Evolutionary conservation across 2,888 invertebrate genomes (phyloP).

Genomic region (Altica lythri): DNA sequence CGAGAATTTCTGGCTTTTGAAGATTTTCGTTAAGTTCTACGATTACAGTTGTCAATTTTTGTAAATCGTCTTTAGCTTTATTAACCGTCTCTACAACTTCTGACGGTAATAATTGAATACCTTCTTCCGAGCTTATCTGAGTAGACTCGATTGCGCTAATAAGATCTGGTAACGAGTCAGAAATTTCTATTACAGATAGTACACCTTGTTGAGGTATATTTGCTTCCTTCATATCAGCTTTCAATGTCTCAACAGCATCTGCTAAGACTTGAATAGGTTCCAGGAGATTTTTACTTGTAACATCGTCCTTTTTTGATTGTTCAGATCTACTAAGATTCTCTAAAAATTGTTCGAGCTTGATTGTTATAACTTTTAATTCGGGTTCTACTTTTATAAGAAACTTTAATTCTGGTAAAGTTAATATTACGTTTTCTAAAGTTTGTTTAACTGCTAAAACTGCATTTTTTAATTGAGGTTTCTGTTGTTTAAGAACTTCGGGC

Average conservation of each 20-base stretch:
- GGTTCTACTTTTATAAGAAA: no score
- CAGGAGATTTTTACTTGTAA: conserved; percentile 7
- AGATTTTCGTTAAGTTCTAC: conserved; percentile 13
- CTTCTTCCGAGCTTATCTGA: no score
- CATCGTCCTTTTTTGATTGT: no score
- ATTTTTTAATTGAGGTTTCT: conserved; percentile 27
- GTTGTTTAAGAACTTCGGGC: conserved; percentile 20
- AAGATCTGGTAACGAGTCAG: conserved; percentile 16
- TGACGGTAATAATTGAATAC: no score
- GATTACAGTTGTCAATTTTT: conserved; percentile 17
- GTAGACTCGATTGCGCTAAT: no score
- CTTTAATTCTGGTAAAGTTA: conserved; percentile 10
- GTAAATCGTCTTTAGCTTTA: conserved; percentile 14
- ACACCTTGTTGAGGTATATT: conserved; percentile 20
- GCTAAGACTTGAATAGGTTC: conserved; percentile 25
- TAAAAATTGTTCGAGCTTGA: conserved; percentile 14
- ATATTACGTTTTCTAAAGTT: conserved; percentile 12
- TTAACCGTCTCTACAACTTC: conserved; percentile 5
- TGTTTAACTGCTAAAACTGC: conserved; percentile 20
- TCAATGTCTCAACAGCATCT: background rate
- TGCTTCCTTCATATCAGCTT: conserved; percentile 29
- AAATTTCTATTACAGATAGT: conserved; percentile 31
- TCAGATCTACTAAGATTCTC: no score
- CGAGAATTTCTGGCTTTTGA: conserved; percentile 14
- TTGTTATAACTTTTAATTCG: conserved; percentile 20